Base-by-base conservation (phyloP, 2,888 invertebrate genomes). In the Caenorhabditis sp. region DNA sequence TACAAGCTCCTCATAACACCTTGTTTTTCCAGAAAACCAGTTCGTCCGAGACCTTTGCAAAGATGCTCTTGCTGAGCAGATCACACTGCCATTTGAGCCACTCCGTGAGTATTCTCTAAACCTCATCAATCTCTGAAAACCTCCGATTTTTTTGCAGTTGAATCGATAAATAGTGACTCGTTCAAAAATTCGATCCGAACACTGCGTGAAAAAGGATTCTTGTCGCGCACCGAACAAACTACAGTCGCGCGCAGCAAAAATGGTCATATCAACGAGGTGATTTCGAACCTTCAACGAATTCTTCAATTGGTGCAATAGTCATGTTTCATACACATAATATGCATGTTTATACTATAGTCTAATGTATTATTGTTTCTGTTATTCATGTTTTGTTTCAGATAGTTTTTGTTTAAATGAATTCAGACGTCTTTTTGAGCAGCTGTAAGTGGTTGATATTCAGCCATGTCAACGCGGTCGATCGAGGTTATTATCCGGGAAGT, bases 101-200 rank as follows among this genome's bases (percentile, higher is more conserved):
- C 50, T 73, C 12, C 23, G 72, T 73, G 25, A 67, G 72, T 54
- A 14, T n/a, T n/a, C n/a, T n/a, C n/a, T n/a, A n/a, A n/a, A n/a
- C n/a, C n/a, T n/a, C n/a, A n/a, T n/a, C n/a, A n/a, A n/a, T n/a
- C n/a, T n/a, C n/a, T n/a, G n/a, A n/a, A n/a, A n/a, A n/a, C n/a
- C n/a, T n/a, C n/a, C n/a, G n/a, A n/a, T 31, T 31, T 31, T 31
- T 31, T 31, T 31, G 31, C 31, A 78, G 80, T 80, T 14, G 85
- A 85, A 67, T 77, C 85, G 0, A 76, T 82, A 59, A 85, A 85
- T 43, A 83, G 83, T 4, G 85, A 85, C 56, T 86, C 85, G 1
- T 78, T 85, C 62, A 83, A 84, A 74, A 86, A 85, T 59, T 62
- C 73, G 8, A 21, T 85, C 17, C 75, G 80, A 8, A 31, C 78